Evolutionary conservation across 1,140 invertebrate species (phyloP), one percentile per base, ranked within the genome.

Genomic region (Eriosoma lanigerum): DNA sequence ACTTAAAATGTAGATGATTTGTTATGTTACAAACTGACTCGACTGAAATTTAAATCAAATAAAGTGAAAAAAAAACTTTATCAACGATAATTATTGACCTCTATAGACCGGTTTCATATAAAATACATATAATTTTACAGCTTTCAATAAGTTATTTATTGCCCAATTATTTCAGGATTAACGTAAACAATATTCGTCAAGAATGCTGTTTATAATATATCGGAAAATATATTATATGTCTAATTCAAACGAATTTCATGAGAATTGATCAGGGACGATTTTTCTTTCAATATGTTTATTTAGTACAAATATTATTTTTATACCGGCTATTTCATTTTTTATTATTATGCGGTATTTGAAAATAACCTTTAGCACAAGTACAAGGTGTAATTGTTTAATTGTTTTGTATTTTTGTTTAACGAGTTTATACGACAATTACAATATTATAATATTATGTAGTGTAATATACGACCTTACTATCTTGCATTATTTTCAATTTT

Each of bases 371-470:
- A n/a, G 29, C 50, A 15, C 9, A 19, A 6, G 24, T 29, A 21
- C 68, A 72, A 72, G 68, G 48, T 72, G 29, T 72, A 19, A 72
- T 26, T 13, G n/a, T n/a, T n/a, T n/a, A n/a, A 29, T 50, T 29
- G 48, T 52, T 29, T 52, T 21, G 13, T 52, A 52, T 9, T 72
- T 50, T 29, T 26, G 2, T 72, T 50, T 68, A 48, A 68, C 44
- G 24, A 68, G 66, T 68, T 48, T 19, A 46, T 21, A 32, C 10
- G 17, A 17, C 13, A 68, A 68, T 68, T 68, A 3, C 21, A 15
- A 66, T 38, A 38, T 21, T 29, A 12, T 13, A 58, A 58, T 56
- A 60, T 21, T 9, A 24, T 6, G 0, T 3, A 29, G 38, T 24
- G 8, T 68, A 19, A 19, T 50, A 72, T 15, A 0, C 19, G 48